These are phyloP conservation scores for Patella caerulea DNA, from an alignment of 2,888 invertebrate genomes.

Conservation along the genomic window DNA sequence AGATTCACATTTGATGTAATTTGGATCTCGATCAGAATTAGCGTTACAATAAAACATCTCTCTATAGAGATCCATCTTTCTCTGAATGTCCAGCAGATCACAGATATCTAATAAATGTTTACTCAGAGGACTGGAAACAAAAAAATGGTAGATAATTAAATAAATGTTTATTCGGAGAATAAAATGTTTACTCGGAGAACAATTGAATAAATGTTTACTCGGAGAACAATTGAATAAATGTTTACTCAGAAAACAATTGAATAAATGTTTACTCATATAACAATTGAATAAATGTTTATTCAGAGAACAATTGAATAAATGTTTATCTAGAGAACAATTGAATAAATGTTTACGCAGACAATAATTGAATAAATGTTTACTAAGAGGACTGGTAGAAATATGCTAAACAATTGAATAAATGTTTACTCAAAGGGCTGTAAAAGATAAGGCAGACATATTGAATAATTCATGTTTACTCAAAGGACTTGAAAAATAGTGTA, in stretches of 20 bases:
- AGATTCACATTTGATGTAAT: conserved; percentile 69
- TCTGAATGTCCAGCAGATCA: conserved; percentile 67
- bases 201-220: neutral
- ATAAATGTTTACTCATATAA: conserved; percentile 56
- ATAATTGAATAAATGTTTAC: neutral
- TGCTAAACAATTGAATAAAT: conserved; percentile 25
- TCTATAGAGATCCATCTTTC: conserved; percentile 69
- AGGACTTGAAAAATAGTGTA: no score
- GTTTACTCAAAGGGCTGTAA: conserved; percentile 66
- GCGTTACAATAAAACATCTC: conserved; percentile 69
- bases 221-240: neutral
- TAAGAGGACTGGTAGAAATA: no score
- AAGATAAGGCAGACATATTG: no score
- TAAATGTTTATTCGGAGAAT: no score
- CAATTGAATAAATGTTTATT: no score
- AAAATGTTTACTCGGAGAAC: no score
- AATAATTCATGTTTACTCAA: no score
- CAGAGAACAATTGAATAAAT: no score
- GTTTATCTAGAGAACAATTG: no score
- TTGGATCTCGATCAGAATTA: conserved; percentile 63
- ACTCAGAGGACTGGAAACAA: conserved; percentile 61
- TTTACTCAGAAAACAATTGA: neutral
- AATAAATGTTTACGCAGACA: no score
- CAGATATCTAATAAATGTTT: conserved; percentile 68
- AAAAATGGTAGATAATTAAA: neutral